Evolutionary conservation across 2,888 invertebrate genomes (phyloP), one percentile per base, ranked within the genome.

Genomic region (Carterocephalus palaemon): DNA sequence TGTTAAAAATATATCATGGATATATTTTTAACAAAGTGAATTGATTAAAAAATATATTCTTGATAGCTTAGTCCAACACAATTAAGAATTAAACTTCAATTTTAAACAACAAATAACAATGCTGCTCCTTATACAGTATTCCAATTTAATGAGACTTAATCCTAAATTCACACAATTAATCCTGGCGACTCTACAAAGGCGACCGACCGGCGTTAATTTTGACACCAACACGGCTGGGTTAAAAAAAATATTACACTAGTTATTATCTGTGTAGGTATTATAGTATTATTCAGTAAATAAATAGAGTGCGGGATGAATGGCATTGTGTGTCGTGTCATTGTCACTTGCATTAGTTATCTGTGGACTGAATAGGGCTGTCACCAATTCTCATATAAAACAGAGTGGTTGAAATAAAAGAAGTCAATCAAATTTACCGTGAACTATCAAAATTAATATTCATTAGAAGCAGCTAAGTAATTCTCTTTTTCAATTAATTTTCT

Each of bases 211-310:
- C 72, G 78, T 82, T 70, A 79, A 75, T 79, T 77, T 64, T 76
- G 75, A 83, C 82, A 82, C 77, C 75, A 75, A 67, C n/a, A n/a
- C 75, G 75, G 78, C 70, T 73, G 73, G 72, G 60, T 43, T 43
- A 36, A 43, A 59, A 56, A 55, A 53, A 64, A 67, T 73, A 74
- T 54, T 65, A 59, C 66, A 61, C 63, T 69, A 76, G 78, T 76
- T 81, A 83, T 83, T 82, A 83, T 84, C 72, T 75, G 76, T 78
- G 53, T 51, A 51, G 46, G 51, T 46, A 51, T 50, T 50, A 50
- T 47, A 47, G 73, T 77, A 82, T 80, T 76, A 77, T 81, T 78
- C 76, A 64, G 61, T 71, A 80, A 79, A 80, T 83, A 83, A 81
- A 80, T 81, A 75, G 60, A 70, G 67, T 66, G 69, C 68, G 70